phyloP scores from a whole-genome alignment of 2,888 invertebrate species.

The Parnassius smintheus region DNA sequence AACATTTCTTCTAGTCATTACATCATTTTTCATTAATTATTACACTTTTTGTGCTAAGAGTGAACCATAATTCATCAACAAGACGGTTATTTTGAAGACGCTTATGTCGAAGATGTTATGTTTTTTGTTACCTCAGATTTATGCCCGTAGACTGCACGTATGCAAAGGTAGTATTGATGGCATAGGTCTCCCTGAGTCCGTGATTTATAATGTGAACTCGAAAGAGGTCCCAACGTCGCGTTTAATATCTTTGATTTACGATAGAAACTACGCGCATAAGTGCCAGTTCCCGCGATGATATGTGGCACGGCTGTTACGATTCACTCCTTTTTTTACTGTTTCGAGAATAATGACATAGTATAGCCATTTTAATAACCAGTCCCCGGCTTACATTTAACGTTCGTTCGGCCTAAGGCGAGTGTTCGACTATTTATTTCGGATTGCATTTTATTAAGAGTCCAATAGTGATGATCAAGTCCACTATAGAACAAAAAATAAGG shows the following conservation, averaged over 20 bases:
- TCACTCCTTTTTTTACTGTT: slow-evolving; percentile 71
- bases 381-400: slow-evolving; percentile 44
- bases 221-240: slow-evolving; percentile 79
- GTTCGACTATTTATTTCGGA: slow-evolving; percentile 64
- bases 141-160: slow-evolving; percentile 54
- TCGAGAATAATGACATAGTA: slow-evolving; percentile 75
- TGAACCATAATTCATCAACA: slow-evolving; percentile 15
- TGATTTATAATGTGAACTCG: slow-evolving; percentile 80
- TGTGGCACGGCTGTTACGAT: slow-evolving; percentile 73
- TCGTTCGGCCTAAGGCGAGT: slow-evolving; percentile 55
- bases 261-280: slow-evolving; percentile 77
- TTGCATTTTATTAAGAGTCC: slow-evolving; percentile 51
- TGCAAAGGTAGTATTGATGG: slow-evolving; percentile 71
- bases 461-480: slow-evolving; percentile 33
- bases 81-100: slow-evolving; percentile 33
- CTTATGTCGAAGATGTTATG: slow-evolving; percentile 31
- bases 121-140: slow-evolving; percentile 60
- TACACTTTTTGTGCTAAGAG: no score
- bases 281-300: slow-evolving; percentile 75
- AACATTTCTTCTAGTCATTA: no score
- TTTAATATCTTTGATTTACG: slow-evolving; percentile 82
- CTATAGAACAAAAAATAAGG: slow-evolving; percentile 38
- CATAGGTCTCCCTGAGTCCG: slow-evolving; percentile 68
- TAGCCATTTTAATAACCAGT: slow-evolving; percentile 72
- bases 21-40: no score